A percentile compares a stretch with the other conserved stretches of the same genome.
Conservation (phyloP, 1,140 invertebrate genomes). For the Luehdorfia chinensis region DNA sequence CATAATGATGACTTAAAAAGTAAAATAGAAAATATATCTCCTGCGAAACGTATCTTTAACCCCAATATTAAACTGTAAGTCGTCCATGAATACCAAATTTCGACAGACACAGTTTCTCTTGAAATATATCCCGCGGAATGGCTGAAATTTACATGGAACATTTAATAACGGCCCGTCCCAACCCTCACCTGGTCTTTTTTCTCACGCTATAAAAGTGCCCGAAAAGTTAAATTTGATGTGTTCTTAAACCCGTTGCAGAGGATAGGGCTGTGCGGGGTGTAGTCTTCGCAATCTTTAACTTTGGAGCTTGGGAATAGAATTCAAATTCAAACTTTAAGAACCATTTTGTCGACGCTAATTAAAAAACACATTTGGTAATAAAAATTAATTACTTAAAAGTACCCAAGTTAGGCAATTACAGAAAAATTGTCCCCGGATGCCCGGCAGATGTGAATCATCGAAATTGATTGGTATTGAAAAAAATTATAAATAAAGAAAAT, state of each 20-base stretch:
- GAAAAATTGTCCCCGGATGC: too few relatives aligned
- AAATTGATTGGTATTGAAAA: too few relatives aligned
- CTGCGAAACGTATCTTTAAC: constrained; percentile 25
- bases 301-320: too few relatives aligned
- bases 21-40: constrained; percentile 15
- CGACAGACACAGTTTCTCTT: constrained; percentile 43
- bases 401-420: too few relatives aligned
- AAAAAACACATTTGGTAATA: too few relatives aligned
- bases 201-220: constrained; percentile 49
- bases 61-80: constrained; percentile 44
- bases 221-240: constrained; percentile 49
- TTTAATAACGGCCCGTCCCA: constrained; percentile 48
- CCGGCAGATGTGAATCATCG: too few relatives aligned
- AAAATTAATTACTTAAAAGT: too few relatives aligned
- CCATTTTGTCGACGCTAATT: too few relatives aligned
- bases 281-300: too few relatives aligned
- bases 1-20: constrained; percentile 8
- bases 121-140: constrained; percentile 49
- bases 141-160: constrained; percentile 63
- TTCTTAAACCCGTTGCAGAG: constrained; percentile 40
- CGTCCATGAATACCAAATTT: constrained; percentile 53
- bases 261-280: constrained; percentile 17
- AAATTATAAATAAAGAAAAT: too few relatives aligned
- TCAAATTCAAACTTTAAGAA: too few relatives aligned
- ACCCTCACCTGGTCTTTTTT: constrained; percentile 54